Conservation (phyloP, 2,797 vertebrate genomes). For the Staurois parvus region DNA sequence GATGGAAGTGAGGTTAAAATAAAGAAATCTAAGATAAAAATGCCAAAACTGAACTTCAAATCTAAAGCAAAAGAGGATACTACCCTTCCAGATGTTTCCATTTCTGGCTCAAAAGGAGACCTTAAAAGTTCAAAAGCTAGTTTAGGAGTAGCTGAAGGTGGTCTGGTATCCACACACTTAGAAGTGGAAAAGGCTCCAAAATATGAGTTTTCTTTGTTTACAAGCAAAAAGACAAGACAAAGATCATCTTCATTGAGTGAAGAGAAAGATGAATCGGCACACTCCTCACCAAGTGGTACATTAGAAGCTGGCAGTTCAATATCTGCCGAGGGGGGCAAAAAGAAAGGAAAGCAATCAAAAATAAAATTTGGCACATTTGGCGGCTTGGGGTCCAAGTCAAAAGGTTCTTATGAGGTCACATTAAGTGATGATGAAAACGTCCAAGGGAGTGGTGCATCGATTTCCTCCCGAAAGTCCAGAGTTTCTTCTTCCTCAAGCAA, state of each 20-base stretch:
- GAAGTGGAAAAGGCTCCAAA: conserved; percentile 80
- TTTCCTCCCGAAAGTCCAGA: conserved; percentile 82
- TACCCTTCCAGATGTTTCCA: conserved; percentile 65
- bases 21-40: conserved; percentile 87
- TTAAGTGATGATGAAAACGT: conserved; percentile 84
- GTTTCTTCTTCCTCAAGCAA: conserved; percentile 88
- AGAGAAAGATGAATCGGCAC: conserved; percentile 78
- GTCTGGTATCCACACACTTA: conserved; percentile 66
- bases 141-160: conserved; percentile 77
- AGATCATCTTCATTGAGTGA: conserved; percentile 87
- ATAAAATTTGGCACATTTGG: conserved; percentile 95
- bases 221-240: conserved; percentile 81
- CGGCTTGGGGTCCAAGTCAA: conserved; percentile 90
- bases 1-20: conserved; percentile 79
- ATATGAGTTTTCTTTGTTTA: conserved; percentile 84
- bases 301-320: conserved; percentile 78
- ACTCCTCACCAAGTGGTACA: conserved; percentile 77
- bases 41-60: conserved; percentile 89
- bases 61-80: conserved; percentile 84
- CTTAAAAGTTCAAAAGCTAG: conserved; percentile 81
- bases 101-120: conserved; percentile 76
- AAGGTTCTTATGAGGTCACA: conserved; percentile 93
- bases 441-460: conserved; percentile 75
- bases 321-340: conserved; percentile 78
- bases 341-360: conserved; percentile 84